phyloP scores from a whole-genome alignment of 2,113 vertebrate genomes.

The Nyctereutes procyonoides region DNA sequence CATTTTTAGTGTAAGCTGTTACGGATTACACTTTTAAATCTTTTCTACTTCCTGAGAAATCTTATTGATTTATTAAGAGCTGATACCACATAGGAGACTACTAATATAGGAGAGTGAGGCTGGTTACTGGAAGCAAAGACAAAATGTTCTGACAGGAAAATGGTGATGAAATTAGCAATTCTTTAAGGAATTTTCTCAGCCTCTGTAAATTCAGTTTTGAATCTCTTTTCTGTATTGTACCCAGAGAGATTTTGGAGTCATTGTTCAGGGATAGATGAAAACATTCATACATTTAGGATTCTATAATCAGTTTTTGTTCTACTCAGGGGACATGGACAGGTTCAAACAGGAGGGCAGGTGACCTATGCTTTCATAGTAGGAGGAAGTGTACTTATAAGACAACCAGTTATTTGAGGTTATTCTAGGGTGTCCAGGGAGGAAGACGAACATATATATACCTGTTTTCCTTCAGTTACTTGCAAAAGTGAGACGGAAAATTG shows the following conservation, averaged over 20 bases:
- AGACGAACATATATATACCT: background rate
- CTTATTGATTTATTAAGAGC: conserved; percentile 2
- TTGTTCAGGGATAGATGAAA: background rate
- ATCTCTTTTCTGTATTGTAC: background rate
- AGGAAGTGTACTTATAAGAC: background rate
- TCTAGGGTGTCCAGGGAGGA: background rate
- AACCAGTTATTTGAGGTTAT: background rate
- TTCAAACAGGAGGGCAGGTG: background rate
- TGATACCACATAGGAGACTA: background rate
- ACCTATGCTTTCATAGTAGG: background rate
- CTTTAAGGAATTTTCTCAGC: conserved; percentile 14
- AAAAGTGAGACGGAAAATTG: background rate
- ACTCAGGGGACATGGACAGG: background rate
- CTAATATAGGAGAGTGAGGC: background rate
- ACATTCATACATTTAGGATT: conserved; percentile 4
- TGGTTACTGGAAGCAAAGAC: background rate
- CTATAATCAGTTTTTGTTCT: background rate
- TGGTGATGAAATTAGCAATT: conserved; percentile 38
- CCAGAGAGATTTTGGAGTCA: background rate
- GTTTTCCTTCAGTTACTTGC: background rate
- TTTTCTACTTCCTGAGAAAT: conserved; percentile 15
- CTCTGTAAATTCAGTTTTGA: conserved; percentile 21
- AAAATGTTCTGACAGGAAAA: conserved; percentile 24
- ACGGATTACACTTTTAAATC: conserved; percentile 28
- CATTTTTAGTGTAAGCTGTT: background rate